Percentiles rank a stretch among this genome's conserved stretches.
Conservation (phyloP, 2,113 vertebrate genomes). For the Nesospiza acunhae region DNA sequence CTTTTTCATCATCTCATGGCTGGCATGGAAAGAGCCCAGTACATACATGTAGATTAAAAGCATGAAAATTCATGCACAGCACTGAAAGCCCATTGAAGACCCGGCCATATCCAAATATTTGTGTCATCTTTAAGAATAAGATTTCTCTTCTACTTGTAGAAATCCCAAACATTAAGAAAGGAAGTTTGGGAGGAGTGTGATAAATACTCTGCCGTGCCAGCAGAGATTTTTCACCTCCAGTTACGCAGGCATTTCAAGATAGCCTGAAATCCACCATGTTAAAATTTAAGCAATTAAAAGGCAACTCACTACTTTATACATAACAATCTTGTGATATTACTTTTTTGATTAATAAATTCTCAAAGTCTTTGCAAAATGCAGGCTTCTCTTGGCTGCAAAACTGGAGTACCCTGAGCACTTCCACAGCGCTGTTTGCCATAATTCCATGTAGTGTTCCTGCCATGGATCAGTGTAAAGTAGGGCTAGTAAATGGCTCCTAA, state of each 20-base stretch:
- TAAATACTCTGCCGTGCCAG: background rate
- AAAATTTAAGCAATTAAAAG: background rate
- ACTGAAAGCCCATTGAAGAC: background rate
- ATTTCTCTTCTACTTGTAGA: background rate
- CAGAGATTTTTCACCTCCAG: background rate
- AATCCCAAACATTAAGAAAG: background rate
- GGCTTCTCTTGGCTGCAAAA: background rate
- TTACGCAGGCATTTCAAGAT: background rate
- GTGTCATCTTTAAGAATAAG: background rate
- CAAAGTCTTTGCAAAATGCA: background rate
- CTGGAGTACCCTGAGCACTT: background rate
- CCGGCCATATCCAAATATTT: background rate
- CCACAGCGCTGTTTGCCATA: background rate
- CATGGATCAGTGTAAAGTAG: constrained; percentile 44
- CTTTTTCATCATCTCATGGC: background rate
- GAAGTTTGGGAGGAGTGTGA: background rate
- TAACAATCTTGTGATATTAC: background rate
- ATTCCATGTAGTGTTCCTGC: constrained; percentile 21
- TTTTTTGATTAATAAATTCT: background rate
- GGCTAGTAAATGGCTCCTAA: background rate
- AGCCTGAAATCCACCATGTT: background rate
- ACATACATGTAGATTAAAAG: background rate
- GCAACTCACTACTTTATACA: background rate
- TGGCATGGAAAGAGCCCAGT: background rate
- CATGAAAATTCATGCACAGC: background rate